These are phyloP conservation scores for Cepphus grylle DNA, from an alignment of 2,113 vertebrate genomes.

Conservation along the genomic window DNA sequence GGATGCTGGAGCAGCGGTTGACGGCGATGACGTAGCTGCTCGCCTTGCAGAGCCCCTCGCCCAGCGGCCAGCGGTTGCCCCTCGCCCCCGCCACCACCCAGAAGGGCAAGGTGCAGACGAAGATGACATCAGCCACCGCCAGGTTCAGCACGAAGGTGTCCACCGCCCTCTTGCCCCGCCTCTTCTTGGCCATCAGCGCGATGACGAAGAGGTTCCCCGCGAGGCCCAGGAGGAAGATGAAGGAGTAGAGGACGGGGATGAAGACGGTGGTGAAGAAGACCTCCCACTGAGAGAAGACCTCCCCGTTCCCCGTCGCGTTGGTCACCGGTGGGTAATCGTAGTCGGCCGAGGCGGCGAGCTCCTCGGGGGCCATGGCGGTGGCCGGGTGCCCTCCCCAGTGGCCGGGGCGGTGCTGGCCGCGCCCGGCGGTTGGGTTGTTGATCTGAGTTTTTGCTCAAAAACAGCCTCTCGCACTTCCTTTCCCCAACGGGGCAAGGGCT, in stretches of 20 bases:
- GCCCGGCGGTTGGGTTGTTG: not conserved
- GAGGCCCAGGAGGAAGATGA: slow-evolving; percentile 79
- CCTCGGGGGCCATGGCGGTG: not conserved
- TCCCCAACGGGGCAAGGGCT: not conserved
- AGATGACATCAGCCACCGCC: slow-evolving; percentile 82
- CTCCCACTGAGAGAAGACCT: not conserved
- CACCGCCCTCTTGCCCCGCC: slow-evolving; percentile 70
- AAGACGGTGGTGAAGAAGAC: slow-evolving; percentile 63
- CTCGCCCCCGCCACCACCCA: slow-evolving; percentile 76
- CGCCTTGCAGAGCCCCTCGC: slow-evolving; percentile 77
- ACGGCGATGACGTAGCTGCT: slow-evolving; percentile 82
- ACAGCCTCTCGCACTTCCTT: not conserved
- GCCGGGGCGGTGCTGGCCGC: not conserved
- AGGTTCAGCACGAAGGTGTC: slow-evolving; percentile 86
- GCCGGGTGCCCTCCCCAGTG: not conserved
- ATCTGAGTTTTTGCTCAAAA: not conserved
- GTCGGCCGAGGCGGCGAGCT: not conserved
- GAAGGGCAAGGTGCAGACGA: slow-evolving; percentile 82
- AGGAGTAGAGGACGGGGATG: slow-evolving; percentile 77
- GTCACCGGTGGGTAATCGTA: not conserved
- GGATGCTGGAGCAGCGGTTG: slow-evolving; percentile 86
- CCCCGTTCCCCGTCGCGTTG: not conserved
- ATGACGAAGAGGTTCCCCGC: slow-evolving; percentile 84
- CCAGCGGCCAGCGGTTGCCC: slow-evolving; percentile 76
- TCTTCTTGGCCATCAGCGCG: slow-evolving; percentile 66